Evolutionary conservation across 2,888 invertebrate species (phyloP), one percentile per base, ranked within the genome.

Genomic region (Cenopis cana): DNA sequence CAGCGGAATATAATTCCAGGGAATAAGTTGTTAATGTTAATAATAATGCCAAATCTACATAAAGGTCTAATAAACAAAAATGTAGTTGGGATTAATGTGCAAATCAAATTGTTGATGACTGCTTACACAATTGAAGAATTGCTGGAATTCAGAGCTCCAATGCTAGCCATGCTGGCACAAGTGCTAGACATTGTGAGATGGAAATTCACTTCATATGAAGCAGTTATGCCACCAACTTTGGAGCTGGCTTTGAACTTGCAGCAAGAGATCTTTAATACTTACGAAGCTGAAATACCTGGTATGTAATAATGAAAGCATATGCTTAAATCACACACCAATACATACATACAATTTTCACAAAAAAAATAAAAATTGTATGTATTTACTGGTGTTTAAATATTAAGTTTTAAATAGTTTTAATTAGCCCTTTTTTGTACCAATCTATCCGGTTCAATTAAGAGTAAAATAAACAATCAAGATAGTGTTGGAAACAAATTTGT

Each of bases 141-240:
- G 50, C n/a, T 82, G 54, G 77, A 80, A 62, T 91, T 88, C 74
- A 82, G 91, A 56, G 89, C 90, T 12, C 92, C 93, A 14, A 83
- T 90, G 79, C 75, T 93, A 50, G 90, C 88, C 0, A 89, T 91
- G 89, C 73, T 92, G 20, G 90, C 85, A 12, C 92, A 91, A 78
- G 83, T 91, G 2, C 74, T 93, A 59, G 87, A 90, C 72, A 77
- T 80, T 2, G 84, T 87, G 0, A 79, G 93, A 24, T 90, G 91
- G 90, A 88, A 85, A 64, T 82, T 89, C 10, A 81, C 81, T 24
- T 85, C 85, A 46, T 93, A 88, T 78, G 69, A 76, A 56, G 14
- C 77, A 0, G 72, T 77, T 14, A 80, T 84, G n/a, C 84, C 89
- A 12, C 64, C 73, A 10, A 82, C 88, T 36, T 76, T 93, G n/a